A percentile compares a stretch with the other conserved stretches of the same genome.
These are phyloP conservation scores for Lordiphosa fenestrarum DNA, from an alignment of 2,888 invertebrate genomes.

Conservation along the genomic window DNA sequence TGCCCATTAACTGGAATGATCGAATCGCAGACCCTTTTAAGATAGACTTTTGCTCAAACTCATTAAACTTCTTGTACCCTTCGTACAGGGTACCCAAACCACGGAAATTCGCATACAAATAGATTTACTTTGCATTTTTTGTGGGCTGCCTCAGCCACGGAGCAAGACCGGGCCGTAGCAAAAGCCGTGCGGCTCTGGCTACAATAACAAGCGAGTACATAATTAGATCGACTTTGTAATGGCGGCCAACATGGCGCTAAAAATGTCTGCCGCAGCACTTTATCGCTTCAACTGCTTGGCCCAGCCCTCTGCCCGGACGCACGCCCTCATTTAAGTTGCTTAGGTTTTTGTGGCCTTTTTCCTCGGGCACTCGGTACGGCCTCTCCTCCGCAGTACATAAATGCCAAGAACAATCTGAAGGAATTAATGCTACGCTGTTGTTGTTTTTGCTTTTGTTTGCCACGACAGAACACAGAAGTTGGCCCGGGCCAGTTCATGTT, in stretches of 20 bases:
- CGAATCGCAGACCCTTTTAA: no score
- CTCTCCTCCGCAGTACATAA: slow-evolving; percentile 41
- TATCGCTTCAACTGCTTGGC: slow-evolving; percentile 42
- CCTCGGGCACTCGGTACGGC: slow-evolving; percentile 21
- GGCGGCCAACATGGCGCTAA: slow-evolving; percentile 64
- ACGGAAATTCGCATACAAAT: slow-evolving; percentile 22
- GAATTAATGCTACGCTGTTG: slow-evolving; percentile 40
- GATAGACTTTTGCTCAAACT: no score
- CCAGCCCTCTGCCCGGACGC: slow-evolving; percentile 15
- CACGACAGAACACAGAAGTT: not conserved
- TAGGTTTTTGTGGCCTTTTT: slow-evolving; percentile 23
- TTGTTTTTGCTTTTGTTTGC: slow-evolving; percentile 1
- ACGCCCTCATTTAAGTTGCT: slow-evolving; percentile 44
- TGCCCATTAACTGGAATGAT: no score
- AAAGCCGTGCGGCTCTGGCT: slow-evolving; percentile 20
- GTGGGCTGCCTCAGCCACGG: not conserved
- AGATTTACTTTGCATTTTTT: slow-evolving; percentile 23
- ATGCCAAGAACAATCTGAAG: slow-evolving; percentile 58
- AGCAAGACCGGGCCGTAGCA: not conserved
- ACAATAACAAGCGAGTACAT: slow-evolving; percentile 56
- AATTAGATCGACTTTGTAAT: slow-evolving; percentile 67
- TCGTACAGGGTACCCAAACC: slow-evolving; percentile 4
- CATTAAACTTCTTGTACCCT: no score
- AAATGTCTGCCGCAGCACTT: slow-evolving; percentile 64
- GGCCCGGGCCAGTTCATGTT: not conserved